Evolutionary conservation across 1,140 invertebrate genomes (phyloP), one percentile per base, ranked within the genome.

Genomic region (Maniola jurtina): DNA sequence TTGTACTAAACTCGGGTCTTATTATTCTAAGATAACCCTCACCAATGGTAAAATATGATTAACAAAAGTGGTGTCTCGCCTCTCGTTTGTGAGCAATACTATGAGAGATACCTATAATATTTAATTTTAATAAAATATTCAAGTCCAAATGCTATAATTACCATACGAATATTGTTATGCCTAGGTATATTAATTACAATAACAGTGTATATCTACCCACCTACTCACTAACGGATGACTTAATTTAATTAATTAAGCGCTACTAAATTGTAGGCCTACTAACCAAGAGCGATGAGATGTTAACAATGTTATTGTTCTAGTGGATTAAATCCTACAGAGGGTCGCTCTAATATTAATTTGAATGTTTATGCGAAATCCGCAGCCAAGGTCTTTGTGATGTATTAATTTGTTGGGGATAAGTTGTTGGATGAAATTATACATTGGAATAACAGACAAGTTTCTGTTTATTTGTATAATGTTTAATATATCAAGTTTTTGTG

Each of bases 291-390:
- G 76, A 79, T 86, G 84, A 86, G 86, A 86, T 81, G 82, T 85
- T 87, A 89, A 88, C 86, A 84, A 84, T 83, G 79, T 84, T 89
- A 88, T 86, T 88, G 81, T 86, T 84, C 70, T 79, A 85, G 77
- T 80, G 75, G 76, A 87, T 89, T 87, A 76, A 85, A 85, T 83
- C 79, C 75, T 75, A 74, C 70, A 75, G 56, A 72, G 68, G 75
- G 79, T 79, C 74, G 73, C 75, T 80, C 76, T 80, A 74, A 86
- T 86, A 83, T 85, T 86, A 82, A 83, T 87, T 87, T 80, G 75
- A 82, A 78, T 81, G 78, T 81, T 84, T 79, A 76, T 78, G 68
- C 75, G 73, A 80, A 84, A 85, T 80, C 77, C 78, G 70, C 71
- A 75, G 73, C 72, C 79, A 70, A 79, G 80, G 73, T 78, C 50